Evolutionary conservation across 53 echinoderm and acorn worm species (phyloP), one percentile per base, ranked within the genome.

Genomic region (Holothuria scabra): DNA sequence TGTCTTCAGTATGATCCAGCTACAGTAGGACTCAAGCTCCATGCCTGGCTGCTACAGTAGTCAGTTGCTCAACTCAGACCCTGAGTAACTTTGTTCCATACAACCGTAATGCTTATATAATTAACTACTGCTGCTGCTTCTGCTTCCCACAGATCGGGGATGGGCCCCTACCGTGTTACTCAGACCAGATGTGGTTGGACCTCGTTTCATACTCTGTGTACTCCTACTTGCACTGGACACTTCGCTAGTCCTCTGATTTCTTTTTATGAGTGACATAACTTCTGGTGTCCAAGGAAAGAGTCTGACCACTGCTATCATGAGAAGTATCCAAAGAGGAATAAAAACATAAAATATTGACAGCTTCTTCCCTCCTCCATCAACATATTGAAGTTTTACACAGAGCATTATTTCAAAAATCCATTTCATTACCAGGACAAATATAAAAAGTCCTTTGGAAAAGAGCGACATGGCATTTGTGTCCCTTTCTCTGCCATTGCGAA

Each of bases 291-390:
- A 95, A 22, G 95, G 95, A 2, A 90, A 87, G 32, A 95, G 86
- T 62, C 90, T 87, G 18, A 92, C 82, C 20, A 84, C 74, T 12
- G 88, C 86, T 22, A 81, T 83, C 22, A 67, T n/a, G 3, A 99
- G 84, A 14, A 99, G 76, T 76, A 95, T 65, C 99, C 99, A 99
- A 14, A 99, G 83, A 7, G 99, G 99, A 12, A 99, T 93, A 48
- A 95, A 87, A 7, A 95, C 94, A 70, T 83, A 91, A 59, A 87
- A 97, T 25, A 91, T 84, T 1, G 79, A 57, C 59, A 99, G 80
- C 20, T 83, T 76, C 2, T 18, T 18, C 14, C 52, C 52, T 52
- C 52, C 52, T 28, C 38, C 60, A 26, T 66, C 65, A 11, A 85
- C 76, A 46, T 93, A 89, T 67, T 97, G 88, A 12, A 97, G 81